These are phyloP conservation scores for Mastomys natalensis DNA, from an alignment of 2,113 vertebrate species.

Conservation along the genomic window DNA sequence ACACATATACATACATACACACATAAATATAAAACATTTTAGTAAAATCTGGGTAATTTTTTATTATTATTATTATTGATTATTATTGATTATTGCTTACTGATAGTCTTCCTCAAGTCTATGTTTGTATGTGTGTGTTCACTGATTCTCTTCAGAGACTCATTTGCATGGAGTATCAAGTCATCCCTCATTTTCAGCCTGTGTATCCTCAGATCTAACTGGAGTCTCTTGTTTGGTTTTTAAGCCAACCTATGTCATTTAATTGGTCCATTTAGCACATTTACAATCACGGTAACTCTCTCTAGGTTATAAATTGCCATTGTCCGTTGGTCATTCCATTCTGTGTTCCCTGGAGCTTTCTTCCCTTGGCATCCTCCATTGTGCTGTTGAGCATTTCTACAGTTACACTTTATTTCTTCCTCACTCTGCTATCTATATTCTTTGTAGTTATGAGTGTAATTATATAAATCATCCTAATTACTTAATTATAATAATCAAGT, in stretches of 20 bases:
- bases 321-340: too few relatives aligned
- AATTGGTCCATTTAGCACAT: background rate
- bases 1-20: background rate
- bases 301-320: fast-evolving
- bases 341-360: too few relatives aligned
- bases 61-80: background rate
- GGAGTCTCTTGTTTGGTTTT: background rate
- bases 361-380: background rate
- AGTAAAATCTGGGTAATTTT: background rate
- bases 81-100: background rate
- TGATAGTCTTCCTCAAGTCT: background rate
- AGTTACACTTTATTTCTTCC: background rate
- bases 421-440: background rate
- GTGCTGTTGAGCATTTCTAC: background rate
- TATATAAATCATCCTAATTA: background rate
- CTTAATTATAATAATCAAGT: background rate
- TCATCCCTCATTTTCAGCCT: background rate
- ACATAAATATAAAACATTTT: background rate
- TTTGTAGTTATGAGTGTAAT: background rate
- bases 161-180: background rate
- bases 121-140: background rate
- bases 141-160: background rate
- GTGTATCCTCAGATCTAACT: background rate
- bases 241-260: background rate
- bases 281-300: background rate